phyloP scores from a whole-genome alignment of 2,888 invertebrate genomes.

The Pasiphila rectangulata region DNA sequence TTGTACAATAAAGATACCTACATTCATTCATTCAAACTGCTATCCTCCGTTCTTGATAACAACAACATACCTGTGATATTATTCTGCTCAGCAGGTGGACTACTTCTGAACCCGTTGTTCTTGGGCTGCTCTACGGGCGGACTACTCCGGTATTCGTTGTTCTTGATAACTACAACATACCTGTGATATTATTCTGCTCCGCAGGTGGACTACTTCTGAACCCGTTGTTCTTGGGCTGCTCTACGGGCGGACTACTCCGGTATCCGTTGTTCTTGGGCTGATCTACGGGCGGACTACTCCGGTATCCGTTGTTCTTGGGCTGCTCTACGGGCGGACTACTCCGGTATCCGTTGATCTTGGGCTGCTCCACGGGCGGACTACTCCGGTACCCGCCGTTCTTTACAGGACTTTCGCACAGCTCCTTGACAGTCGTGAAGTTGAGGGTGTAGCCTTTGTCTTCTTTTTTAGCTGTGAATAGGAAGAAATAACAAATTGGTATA shows the following conservation, averaged over 20 bases:
- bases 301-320: constrained; percentile 9
- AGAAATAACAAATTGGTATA: neutral
- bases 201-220: constrained; percentile 11
- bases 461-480: constrained; percentile 59
- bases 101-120: constrained; percentile 10
- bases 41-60: too few species aligned
- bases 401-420: constrained; percentile 74
- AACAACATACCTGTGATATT: constrained; percentile 74
- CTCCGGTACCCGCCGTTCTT: constrained; percentile 41
- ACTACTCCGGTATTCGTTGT: constrained; percentile 22
- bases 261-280: constrained; percentile 23
- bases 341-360: constrained; percentile 11
- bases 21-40: neutral
- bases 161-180: too few species aligned
- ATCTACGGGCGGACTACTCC: constrained; percentile 14
- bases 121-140: constrained; percentile 12
- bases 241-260: constrained; percentile 12
- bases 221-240: constrained; percentile 11
- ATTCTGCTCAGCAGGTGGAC: constrained; percentile 13
- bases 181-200: constrained; percentile 54
- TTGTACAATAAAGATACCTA: too few species aligned
- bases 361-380: constrained; percentile 10
- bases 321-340: constrained; percentile 13
- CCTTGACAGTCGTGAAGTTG: constrained; percentile 74
- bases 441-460: constrained; percentile 77